phyloP scores from a whole-genome alignment of 2,797 vertebrate species.

The Tympanoctomys barrerae region DNA sequence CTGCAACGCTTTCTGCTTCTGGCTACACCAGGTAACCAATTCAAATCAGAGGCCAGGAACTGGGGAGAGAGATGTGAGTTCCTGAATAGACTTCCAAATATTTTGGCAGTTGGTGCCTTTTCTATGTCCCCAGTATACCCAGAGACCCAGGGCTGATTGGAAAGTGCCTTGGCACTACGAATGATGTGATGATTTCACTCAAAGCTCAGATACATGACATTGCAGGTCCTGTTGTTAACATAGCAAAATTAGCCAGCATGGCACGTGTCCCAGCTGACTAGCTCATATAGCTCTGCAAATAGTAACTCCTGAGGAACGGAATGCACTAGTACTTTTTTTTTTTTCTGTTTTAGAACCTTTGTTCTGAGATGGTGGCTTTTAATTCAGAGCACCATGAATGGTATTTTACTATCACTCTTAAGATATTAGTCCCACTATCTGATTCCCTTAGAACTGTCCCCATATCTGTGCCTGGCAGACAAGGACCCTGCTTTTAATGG shows the following conservation, averaged over 20 bases:
- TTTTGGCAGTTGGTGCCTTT: neutral
- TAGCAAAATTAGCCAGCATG: neutral
- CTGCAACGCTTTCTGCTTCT: neutral
- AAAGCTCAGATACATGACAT: neutral
- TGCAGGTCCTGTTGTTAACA: conserved; percentile 8
- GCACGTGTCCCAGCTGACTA: neutral
- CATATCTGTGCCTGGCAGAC: neutral
- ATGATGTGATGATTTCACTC: neutral
- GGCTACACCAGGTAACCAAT: neutral
- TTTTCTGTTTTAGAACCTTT: neutral
- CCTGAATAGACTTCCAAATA: neutral
- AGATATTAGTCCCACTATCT: neutral
- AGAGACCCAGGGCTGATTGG: neutral
- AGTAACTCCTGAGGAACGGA: neutral
- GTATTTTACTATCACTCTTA: conserved; percentile 1
- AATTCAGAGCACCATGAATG: neutral
- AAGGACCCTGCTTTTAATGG: conserved; percentile 55
- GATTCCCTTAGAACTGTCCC: conserved; percentile 25
- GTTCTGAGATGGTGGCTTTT: neutral
- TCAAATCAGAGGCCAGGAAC: neutral
- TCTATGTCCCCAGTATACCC: neutral
- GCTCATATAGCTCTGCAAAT: neutral
- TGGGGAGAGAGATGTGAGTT: neutral
- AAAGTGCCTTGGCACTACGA: neutral
- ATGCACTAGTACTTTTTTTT: neutral